Base-by-base conservation (phyloP, 2,113 vertebrate genomes). In the Aegithalos caudatus region DNA sequence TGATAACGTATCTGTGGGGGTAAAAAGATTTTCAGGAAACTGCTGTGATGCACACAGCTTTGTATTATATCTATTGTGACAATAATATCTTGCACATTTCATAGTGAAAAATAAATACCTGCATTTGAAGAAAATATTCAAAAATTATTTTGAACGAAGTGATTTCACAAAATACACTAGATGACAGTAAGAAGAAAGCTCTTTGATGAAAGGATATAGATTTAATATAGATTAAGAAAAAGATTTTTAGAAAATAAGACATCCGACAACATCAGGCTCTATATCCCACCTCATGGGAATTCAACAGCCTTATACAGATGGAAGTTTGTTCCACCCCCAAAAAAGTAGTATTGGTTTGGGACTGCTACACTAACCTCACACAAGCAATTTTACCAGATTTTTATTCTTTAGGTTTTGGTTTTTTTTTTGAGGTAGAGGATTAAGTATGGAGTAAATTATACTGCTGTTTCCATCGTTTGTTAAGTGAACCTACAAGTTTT, bases 281-380 rank as follows among this genome's bases (percentile, higher is more conserved):
- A 5, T 72, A 44, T 76, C 19, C 8, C 12, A 40, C 4, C 48
- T 78, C 10, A 53, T 13, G 9, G 23, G 11, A 74, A 71, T 71
- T 53, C 48, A 71, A 5, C 51, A 18, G 4, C 17, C 33, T 81
- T 7, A 20, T 33, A 40, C 2, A 78, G 78, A 48, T 1, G 18
- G 9, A 64, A 51, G 5, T 37, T 53, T 81, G 4, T 44, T 92
- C 22, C 19, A 78, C 8, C 1, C 4, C 2, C 5, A 21, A 8
- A 9, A 48, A 31, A 31, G 23, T 9, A 28, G 0, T 12, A n/a
- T 47, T 2, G 1, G 2, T 47, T 92, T 70, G 27, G 5, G 11
- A 40, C 14, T 48, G 14, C 21, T 85, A 57, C 1, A 4, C 9
- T 61, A 40, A 57, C 7, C 6, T 81, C 8, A 78, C 18, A 42